Evolutionary conservation across 53 echinoderm and acorn worm species (phyloP).

Genomic region (Pentamera pediparva): DNA sequence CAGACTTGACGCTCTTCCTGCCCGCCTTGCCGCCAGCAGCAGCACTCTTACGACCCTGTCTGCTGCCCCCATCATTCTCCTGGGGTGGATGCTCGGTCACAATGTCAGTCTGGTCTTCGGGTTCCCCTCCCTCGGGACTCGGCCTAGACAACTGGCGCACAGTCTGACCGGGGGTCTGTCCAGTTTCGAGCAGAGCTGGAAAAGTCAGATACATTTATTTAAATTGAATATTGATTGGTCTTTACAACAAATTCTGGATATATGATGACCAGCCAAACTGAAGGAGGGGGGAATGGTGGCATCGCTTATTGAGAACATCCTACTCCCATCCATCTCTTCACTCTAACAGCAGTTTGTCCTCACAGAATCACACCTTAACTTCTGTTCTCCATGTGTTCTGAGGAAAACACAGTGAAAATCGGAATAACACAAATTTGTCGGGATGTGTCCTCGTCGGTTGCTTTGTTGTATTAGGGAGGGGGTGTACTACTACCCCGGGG

Average conservation of each 20-base stretch:
- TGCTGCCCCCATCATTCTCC: conserved; percentile 47
- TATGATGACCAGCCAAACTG: neutral
- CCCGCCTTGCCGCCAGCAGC: conserved; percentile 36
- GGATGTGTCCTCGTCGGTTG: no score
- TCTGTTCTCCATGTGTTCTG: no score
- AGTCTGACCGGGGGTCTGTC: conserved; percentile 81
- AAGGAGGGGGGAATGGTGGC: neutral
- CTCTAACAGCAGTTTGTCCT: no score
- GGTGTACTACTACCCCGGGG: no score
- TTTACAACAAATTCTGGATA: neutral
- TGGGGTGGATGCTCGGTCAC: conserved; percentile 6
- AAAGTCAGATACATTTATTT: neutral
- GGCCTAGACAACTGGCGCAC: conserved; percentile 89
- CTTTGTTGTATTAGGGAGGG: no score
- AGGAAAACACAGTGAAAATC: no score
- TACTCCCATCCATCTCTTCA: no score
- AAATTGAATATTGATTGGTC: neutral
- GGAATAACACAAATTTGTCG: no score
- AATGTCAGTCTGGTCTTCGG: conserved; percentile 54
- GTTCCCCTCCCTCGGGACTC: conserved; percentile 66
- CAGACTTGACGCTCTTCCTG: conserved; percentile 4
- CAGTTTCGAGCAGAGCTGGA: conserved; percentile 73
- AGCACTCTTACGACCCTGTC: conserved; percentile 38
- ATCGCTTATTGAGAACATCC: neutral
- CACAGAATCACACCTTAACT: no score